Evolutionary conservation across 2,888 invertebrate species (phyloP).

Genomic region (Epistrophe eligans): DNA sequence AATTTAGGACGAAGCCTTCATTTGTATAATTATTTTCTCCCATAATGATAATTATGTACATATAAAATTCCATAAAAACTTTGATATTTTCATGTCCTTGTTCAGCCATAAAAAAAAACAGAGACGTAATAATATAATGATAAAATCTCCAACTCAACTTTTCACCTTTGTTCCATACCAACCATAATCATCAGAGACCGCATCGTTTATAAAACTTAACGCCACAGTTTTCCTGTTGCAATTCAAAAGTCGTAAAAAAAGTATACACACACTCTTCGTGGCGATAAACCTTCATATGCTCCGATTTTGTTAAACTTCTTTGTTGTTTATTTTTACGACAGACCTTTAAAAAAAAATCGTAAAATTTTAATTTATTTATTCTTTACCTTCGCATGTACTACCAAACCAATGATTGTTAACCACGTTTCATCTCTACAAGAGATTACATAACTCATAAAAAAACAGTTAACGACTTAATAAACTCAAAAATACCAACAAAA

Average conservation of each 20-base stretch:
- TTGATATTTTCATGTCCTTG: background rate
- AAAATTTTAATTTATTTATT: constrained; percentile 66
- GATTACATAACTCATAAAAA: constrained; percentile 76
- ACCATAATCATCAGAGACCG: constrained; percentile 13
- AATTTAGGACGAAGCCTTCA: background rate
- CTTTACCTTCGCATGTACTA: background rate
- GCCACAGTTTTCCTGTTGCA: constrained; percentile 58
- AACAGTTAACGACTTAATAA: constrained; percentile 76
- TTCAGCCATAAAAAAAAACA: background rate
- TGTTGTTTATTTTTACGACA: constrained; percentile 58
- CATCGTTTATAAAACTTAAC: constrained; percentile 53
- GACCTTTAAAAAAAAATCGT: constrained; percentile 65
- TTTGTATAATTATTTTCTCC: background rate
- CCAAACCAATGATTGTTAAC: constrained; percentile 65
- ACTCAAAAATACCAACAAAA: constrained; percentile 67
- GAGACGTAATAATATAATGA: background rate
- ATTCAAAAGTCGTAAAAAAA: constrained; percentile 60
- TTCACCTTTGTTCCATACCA: constrained; percentile 1
- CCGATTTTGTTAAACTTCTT: constrained; percentile 34
- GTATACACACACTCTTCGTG: background rate
- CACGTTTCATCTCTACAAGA: constrained; percentile 72
- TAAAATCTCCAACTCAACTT: background rate
- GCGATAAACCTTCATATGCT: constrained; percentile 64
- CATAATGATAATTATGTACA: background rate
- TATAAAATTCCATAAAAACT: background rate